phyloP scores from a whole-genome alignment of 2,797 vertebrate genomes.

The Mormyrus hasselquistii region DNA sequence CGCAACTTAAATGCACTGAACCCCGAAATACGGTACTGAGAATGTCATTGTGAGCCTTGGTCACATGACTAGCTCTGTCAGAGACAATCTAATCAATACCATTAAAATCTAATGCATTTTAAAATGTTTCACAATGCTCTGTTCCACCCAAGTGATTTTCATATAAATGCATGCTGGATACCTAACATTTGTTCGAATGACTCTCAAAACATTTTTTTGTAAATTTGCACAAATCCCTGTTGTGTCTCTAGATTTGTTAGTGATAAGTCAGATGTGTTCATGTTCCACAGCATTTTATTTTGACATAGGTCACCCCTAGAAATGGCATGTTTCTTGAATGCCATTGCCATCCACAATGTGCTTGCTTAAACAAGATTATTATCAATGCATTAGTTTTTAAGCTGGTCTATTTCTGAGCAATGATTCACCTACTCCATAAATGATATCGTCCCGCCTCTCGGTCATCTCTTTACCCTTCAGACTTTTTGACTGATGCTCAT shows the following conservation, averaged over 20 bases:
- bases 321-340: neutral
- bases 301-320: neutral
- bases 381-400: neutral
- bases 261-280: neutral
- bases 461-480: neutral
- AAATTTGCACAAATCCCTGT: neutral
- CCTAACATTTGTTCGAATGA: neutral
- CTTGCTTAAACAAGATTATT: conserved; percentile 1
- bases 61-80: neutral
- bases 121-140: neutral
- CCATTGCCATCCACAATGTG: neutral
- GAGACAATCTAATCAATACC: neutral
- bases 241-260: neutral
- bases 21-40: neutral
- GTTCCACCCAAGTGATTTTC: neutral
- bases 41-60: neutral
- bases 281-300: neutral
- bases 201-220: neutral
- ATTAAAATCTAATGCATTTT: neutral
- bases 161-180: neutral
- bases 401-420: neutral
- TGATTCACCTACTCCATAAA: neutral
- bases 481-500: neutral
- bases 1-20: neutral
- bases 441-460: neutral